Evolutionary conservation across 2,888 invertebrate genomes (phyloP).

Genomic region (Ophioninae sp.): DNA sequence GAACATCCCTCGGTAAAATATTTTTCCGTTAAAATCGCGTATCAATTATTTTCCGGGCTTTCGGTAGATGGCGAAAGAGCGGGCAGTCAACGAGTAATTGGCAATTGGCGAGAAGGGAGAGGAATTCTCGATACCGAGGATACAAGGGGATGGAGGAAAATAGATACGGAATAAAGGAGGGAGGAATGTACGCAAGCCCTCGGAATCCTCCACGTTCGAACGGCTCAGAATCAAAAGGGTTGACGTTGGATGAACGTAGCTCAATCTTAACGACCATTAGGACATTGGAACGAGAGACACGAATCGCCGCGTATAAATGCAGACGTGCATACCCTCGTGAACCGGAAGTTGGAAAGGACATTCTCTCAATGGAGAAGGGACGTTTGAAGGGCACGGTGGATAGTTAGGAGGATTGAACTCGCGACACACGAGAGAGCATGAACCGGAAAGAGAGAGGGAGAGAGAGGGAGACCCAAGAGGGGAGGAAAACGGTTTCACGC

Average conservation of each 20-base stretch:
- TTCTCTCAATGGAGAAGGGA: not conserved
- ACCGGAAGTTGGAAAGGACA: constrained; percentile 45
- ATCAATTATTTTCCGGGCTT: not conserved
- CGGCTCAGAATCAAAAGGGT: constrained; percentile 1
- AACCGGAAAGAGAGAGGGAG: constrained; percentile 13
- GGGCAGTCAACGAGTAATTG: not conserved
- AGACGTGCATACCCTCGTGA: constrained; percentile 1
- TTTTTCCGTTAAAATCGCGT: not conserved
- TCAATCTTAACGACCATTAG: constrained; percentile 5
- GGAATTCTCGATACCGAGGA: not conserved
- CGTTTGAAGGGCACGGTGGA: constrained; percentile 12
- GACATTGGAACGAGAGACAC: not conserved
- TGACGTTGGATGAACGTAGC: not conserved
- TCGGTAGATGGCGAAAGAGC: not conserved
- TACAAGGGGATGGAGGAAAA: not conserved
- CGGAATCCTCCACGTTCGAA: not conserved
- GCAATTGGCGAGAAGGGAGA: not conserved
- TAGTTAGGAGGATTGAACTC: constrained; percentile 8
- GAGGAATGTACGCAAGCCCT: not conserved
- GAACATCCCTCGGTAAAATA: not conserved
- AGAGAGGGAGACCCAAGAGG: too few relatives aligned
- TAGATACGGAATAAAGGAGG: not conserved
- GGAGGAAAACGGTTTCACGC: constrained; percentile 67
- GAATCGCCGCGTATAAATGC: not conserved
- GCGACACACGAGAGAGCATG: not conserved